phyloP scores from a whole-genome alignment of 2,797 vertebrate genomes.

The Microcaecilia unicolor region DNA sequence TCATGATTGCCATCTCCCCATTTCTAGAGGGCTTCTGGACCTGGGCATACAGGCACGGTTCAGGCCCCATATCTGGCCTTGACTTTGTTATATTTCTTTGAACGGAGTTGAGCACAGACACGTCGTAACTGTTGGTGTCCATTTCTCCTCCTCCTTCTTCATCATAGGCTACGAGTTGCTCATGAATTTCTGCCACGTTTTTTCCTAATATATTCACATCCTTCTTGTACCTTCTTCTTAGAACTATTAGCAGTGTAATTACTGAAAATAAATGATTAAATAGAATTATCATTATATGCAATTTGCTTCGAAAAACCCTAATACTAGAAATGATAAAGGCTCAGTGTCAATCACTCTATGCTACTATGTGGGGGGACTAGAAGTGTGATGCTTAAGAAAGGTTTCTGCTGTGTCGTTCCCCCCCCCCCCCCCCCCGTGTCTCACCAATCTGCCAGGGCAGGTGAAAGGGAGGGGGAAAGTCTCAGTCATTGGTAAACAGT shows the following conservation, averaged over 20 bases:
- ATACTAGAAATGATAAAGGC: too few relatives aligned
- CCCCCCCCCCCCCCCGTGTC: too few relatives aligned
- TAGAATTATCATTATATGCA: too few relatives aligned
- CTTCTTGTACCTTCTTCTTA: conserved; percentile 75
- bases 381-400: too few relatives aligned
- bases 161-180: conserved; percentile 91
- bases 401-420: too few relatives aligned
- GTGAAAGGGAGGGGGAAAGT: too few relatives aligned
- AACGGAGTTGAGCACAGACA: conserved; percentile 82
- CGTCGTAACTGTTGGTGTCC: conserved; percentile 94
- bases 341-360: too few relatives aligned
- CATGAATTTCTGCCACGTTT: conserved; percentile 81
- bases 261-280: conserved; percentile 61
- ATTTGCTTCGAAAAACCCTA: too few relatives aligned
- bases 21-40: conserved; percentile 69
- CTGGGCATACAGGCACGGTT: conserved; percentile 59
- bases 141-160: conserved; percentile 96
- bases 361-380: too few relatives aligned
- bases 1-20: conserved; percentile 88
- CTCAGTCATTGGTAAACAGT: too few relatives aligned
- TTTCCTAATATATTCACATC: conserved; percentile 62
- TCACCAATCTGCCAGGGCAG: too few relatives aligned
- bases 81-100: conserved; percentile 47
- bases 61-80: conserved; percentile 21
- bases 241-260: conserved; percentile 69